phyloP scores from a whole-genome alignment of 2,888 invertebrate species.

The Synanthedon formicaeformis region DNA sequence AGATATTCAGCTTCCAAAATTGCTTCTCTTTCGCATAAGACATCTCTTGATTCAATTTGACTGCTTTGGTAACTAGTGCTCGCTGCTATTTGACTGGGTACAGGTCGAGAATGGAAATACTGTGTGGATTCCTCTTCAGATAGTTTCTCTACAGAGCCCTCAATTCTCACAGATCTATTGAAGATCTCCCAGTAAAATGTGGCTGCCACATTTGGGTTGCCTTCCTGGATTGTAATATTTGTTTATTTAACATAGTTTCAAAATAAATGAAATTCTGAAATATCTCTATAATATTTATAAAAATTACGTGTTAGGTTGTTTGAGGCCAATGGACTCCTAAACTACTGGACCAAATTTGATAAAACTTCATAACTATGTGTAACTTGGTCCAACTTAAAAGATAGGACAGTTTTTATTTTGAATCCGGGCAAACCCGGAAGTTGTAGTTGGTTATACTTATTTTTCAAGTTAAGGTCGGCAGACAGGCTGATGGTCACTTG shows the following conservation, averaged over 20 bases:
- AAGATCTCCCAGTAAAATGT: slow-evolving; percentile 94
- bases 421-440: no score
- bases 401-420: no score
- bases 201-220: slow-evolving; percentile 89
- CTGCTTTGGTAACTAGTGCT: slow-evolving; percentile 85
- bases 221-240: slow-evolving; percentile 63
- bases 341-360: no score
- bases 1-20: slow-evolving; percentile 74
- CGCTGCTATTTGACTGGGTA: slow-evolving; percentile 91
- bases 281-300: no score
- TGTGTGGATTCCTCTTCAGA: slow-evolving; percentile 79
- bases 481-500: no score
- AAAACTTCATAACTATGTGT: no score
- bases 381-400: no score
- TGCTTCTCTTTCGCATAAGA: slow-evolving; percentile 76
- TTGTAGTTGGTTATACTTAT: no score
- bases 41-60: slow-evolving; percentile 78
- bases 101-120: slow-evolving; percentile 89
- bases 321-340: no score
- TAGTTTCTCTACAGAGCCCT: slow-evolving; percentile 85
- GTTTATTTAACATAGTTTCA: not conserved
- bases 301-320: no score
- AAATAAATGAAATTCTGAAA: not conserved
- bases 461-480: no score
- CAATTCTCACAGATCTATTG: slow-evolving; percentile 87